A percentile compares a stretch with the other conserved stretches of the same genome.
phyloP scores from a whole-genome alignment of 64 coral and sea anemone species.

The Dendrophyllia cribrosa region DNA sequence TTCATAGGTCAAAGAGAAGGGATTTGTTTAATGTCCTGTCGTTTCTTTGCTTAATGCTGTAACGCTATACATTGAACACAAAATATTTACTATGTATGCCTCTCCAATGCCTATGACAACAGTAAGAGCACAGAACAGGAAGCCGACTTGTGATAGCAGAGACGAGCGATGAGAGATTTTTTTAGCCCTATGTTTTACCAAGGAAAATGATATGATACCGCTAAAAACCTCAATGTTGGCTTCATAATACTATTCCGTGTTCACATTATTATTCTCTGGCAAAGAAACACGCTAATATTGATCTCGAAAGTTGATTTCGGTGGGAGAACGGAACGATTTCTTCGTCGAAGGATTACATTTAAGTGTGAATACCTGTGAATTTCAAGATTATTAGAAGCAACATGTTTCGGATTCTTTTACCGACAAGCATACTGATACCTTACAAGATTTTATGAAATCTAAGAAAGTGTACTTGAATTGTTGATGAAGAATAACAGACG shows the following conservation, averaged over 20 bases:
- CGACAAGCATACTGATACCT: slow-evolving; percentile 4
- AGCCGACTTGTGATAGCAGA: neutral
- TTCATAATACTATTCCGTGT: neutral
- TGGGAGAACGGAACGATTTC: neutral
- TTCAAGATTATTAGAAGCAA: neutral
- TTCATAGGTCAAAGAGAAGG: neutral
- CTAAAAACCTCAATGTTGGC: neutral
- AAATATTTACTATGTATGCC: slow-evolving; percentile 20
- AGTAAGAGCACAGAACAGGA: neutral
- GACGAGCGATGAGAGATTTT: slow-evolving; percentile 21
- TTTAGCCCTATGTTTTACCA: neutral
- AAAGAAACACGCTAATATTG: neutral
- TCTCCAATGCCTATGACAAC: slow-evolving; percentile 40
- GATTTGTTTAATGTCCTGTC: neutral
- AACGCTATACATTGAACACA: neutral
- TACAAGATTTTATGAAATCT: slow-evolving; percentile 31
- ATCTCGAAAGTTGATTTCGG: neutral
- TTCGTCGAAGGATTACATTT: neutral
- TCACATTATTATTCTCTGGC: neutral
- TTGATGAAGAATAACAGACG: slow-evolving; percentile 28
- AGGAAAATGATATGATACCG: neutral
- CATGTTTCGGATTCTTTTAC: slow-evolving; percentile 17
- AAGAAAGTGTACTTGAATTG: slow-evolving; percentile 17
- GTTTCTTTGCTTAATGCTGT: neutral
- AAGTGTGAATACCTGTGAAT: neutral